Base-by-base conservation (phyloP, 2,113 vertebrate species). In the Misgurnus mizolepis region DNA sequence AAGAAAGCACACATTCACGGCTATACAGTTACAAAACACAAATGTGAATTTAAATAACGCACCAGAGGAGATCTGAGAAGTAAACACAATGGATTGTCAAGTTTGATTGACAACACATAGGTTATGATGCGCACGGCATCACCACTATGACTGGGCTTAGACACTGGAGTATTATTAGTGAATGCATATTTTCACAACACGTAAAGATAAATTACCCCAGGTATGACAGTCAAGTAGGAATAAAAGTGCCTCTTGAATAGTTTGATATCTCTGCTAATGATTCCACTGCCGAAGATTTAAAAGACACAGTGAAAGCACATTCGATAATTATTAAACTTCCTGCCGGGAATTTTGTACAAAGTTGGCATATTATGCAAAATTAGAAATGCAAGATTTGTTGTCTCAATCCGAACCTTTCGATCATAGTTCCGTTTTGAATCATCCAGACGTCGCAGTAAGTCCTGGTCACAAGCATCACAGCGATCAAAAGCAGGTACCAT, bases 381-480 rank as follows among this genome's bases (percentile, higher is more conserved):
- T 9, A 66, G 27, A 60, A 14, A 67, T 49, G 10, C 8, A 34
- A 27, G 61, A 70, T 69, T 68, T 72, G 34, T 27, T 1, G 43
- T 78, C 41, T 66, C 4, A 6, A 10, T 81, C 87, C 78, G 92
- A 5, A 99, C 98, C 98, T 99, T 95, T 99, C 97, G 86, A 99
- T 99, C 89, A 98, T 94, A 68, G 98, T 99, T 71, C 97, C 97
- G 74, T 99, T 99, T 78, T 99, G 96, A 92, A 99, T 99, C 97
- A 99, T 99, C 98, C 97, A 99, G 67, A 99, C 96, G 53, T 99
- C 98, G 89, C 97, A 99, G 61, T 98, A 99, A 2, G 98, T 99
- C 82, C 98, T 94, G 79, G 95, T 86, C 65, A 99, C 94, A 87
- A 99, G 91, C 95, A 95, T 98, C 76, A 91, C 88, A 53, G 97